Conservation (phyloP, 2,113 vertebrate genomes). For the Scomber colias region DNA sequence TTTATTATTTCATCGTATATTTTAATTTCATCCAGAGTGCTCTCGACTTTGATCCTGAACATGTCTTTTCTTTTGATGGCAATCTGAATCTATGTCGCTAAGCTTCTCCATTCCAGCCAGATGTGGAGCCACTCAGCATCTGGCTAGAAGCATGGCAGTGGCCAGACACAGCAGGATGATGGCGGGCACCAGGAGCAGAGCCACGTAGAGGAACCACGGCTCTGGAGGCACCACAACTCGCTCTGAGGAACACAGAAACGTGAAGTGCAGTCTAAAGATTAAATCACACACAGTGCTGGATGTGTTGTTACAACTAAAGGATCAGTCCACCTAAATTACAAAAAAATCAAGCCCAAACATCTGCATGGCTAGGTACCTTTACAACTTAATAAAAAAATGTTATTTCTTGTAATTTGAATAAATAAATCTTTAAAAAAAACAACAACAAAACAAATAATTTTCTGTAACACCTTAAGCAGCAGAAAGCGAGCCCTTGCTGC, state of each 20-base stretch:
- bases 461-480: not conserved
- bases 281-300: not conserved
- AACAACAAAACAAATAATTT: not conserved
- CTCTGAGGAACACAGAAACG: constrained; percentile 26
- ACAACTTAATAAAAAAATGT: not conserved
- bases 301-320: not conserved
- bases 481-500: not conserved
- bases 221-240: constrained; percentile 21
- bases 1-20: too few species aligned
- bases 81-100: not conserved
- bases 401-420: not conserved
- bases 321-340: not conserved
- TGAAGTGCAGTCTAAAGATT: not conserved
- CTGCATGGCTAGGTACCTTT: not conserved
- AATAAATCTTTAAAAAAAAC: not conserved
- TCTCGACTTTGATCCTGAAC: too few species aligned
- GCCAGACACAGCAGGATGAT: constrained; percentile 39
- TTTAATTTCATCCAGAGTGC: too few species aligned
- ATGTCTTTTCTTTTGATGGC: not conserved
- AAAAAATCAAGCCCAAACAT: not conserved
- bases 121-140: not conserved
- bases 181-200: constrained; percentile 56
- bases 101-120: not conserved
- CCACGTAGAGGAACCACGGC: constrained; percentile 63
- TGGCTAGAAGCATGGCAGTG: not conserved